Conservation (phyloP, 2,113 vertebrate genomes). For the Butorides virescens region DNA sequence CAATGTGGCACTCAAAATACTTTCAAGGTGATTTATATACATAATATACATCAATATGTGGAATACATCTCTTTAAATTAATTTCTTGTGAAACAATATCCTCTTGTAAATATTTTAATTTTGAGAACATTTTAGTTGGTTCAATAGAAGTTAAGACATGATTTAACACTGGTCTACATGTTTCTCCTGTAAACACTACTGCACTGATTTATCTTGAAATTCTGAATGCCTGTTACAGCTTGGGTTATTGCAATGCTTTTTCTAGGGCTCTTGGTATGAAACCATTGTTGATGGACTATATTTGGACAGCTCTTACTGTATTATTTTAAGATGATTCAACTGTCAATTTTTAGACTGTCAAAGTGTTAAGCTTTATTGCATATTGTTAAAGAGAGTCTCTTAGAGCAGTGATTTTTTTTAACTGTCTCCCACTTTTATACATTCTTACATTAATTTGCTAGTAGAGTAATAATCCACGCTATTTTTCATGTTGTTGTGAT, state of each 20-base stretch:
- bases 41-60: neutral
- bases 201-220: neutral
- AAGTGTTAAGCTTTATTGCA: neutral
- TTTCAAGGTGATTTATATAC: neutral
- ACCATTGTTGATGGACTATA: neutral
- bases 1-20: neutral
- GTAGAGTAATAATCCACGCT: neutral
- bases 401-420: neutral
- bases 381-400: neutral
- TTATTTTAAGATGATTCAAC: slow-evolving; percentile 16
- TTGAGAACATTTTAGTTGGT: neutral
- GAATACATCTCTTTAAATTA: neutral
- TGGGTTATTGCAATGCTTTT: neutral
- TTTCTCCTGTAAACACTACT: neutral
- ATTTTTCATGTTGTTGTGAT: slow-evolving; percentile 12
- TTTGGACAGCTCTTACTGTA: neutral
- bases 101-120: slow-evolving; percentile 17
- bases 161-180: neutral
- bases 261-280: neutral
- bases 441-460: neutral
- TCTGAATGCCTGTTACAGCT: neutral
- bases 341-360: neutral
- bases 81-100: neutral
- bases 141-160: neutral
- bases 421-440: neutral